Percentiles rank a stretch among this genome's conserved stretches.
Evolutionary conservation across 2,797 vertebrate genomes (phyloP).

Genomic region (Bradypus variegatus): DNA sequence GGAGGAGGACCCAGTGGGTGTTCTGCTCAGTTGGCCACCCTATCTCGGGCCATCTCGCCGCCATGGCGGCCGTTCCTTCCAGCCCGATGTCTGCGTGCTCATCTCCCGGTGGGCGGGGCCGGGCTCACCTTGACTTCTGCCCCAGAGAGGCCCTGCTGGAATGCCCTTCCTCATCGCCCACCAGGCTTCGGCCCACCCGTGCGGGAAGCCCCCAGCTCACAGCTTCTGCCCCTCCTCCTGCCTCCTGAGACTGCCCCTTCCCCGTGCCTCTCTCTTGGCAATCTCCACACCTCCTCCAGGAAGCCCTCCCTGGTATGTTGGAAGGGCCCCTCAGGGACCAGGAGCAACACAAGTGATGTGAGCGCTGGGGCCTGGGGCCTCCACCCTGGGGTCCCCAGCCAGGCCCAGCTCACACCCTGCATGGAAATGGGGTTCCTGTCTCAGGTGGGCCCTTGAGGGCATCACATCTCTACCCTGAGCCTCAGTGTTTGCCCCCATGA

Average conservation of each 20-base stretch:
- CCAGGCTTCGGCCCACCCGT: accelerated
- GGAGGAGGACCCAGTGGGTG: background rate
- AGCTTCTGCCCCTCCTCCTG: background rate
- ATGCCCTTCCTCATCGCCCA: background rate
- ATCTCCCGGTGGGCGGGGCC: slow-evolving; percentile 30
- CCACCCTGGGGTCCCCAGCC: background rate
- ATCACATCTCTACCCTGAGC: background rate
- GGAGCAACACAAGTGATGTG: background rate
- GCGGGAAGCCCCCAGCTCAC: background rate
- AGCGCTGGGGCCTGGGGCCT: background rate
- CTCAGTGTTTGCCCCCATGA: background rate
- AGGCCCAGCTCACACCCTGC: background rate
- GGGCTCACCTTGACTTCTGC: slow-evolving; percentile 36
- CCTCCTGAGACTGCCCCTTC: background rate
- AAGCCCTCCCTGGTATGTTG: background rate
- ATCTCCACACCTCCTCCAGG: background rate
- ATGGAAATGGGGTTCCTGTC: background rate
- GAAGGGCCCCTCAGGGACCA: background rate
- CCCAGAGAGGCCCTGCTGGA: background rate
- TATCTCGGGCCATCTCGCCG: slow-evolving; percentile 65
- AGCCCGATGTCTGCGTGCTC: slow-evolving; percentile 51
- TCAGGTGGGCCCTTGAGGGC: background rate
- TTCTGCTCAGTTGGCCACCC: slow-evolving; percentile 41
- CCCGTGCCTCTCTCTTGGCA: background rate
- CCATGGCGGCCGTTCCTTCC: slow-evolving; percentile 41